phyloP scores from a whole-genome alignment of 2,797 vertebrate species.

The Sebastolobus altivelis region DNA sequence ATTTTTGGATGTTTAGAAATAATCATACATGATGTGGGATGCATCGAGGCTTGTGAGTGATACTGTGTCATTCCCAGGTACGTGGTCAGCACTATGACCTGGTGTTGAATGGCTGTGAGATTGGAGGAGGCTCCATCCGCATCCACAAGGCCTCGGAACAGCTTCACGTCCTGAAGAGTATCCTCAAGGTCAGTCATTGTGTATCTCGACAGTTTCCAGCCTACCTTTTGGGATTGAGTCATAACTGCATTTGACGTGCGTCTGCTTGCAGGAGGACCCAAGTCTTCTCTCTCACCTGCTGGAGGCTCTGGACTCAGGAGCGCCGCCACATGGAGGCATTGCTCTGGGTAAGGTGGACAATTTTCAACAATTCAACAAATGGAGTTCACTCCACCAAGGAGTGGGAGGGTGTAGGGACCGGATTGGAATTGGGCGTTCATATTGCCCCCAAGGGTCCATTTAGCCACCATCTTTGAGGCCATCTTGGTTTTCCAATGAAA shows the following conservation, averaged over 20 bases:
- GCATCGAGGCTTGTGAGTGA: accelerated
- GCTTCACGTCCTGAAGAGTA: conserved; percentile 87
- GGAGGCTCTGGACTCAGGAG: conserved; percentile 94
- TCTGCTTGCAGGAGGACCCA: conserved; percentile 92
- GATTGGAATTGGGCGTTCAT: no score
- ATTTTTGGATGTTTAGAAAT: background rate
- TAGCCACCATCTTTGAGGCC: no score
- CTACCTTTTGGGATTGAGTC: background rate
- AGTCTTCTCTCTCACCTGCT: conserved; percentile 92
- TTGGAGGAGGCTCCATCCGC: conserved; percentile 97
- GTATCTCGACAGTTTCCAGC: background rate
- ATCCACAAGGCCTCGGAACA: conserved; percentile 90
- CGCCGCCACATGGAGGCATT: conserved; percentile 97
- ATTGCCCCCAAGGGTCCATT: no score
- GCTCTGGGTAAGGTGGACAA: conserved; percentile 88
- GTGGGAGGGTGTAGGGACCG: no score
- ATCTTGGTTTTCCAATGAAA: no score
- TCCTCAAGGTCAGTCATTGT: conserved; percentile 88
- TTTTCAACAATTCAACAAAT: no score
- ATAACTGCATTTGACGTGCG: background rate
- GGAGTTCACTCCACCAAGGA: no score
- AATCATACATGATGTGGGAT: background rate
- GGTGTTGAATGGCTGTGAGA: conserved; percentile 94
- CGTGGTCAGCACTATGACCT: conserved; percentile 96
- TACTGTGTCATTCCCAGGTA: conserved; percentile 58